Base-by-base conservation (phyloP, 2,888 invertebrate genomes). In the Loripinus fragilis region DNA sequence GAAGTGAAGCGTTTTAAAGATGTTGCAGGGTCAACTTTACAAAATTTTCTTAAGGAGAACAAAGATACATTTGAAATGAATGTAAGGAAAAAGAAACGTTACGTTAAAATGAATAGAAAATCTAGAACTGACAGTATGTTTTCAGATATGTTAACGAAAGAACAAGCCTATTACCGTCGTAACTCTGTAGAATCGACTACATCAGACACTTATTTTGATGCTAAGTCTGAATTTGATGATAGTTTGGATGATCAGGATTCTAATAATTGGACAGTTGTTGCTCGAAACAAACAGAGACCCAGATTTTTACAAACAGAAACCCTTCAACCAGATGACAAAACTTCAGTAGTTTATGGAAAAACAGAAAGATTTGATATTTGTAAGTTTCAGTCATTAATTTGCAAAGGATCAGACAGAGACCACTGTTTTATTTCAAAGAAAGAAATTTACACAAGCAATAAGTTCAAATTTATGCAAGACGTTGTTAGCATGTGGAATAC, bases 401-500 rank as follows among this genome's bases (percentile, higher is more conserved):
- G 28, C 8, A 50, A 55, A 28, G 25, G 48, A 35, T 74, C 73
- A 60, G 64, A 64, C 8, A 76, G 70, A 20, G 71, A 74, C 33
- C 42, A 78, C 15, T 41, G 74, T n/a, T 83, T 81, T 67, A 69
- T 78, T 15, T 35, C 74, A 3, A 65, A 65, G 20, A 71, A 42
- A 17, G 48, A 69, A 10, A 10, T 50, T 8, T 86, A 85, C 60
- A 41, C 30, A 15, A 30, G 64, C 10, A 76, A 80, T 60, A 76
- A 65, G 15, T 35, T 55, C 0, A 41, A 45, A 41, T 80, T 78
- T 41, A 69, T 71, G 48, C 70, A 48, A 12, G 83, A 86, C 66
- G 68, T 85, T 15, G 81, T 83, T 1, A 75, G 79, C 35, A 68
- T 86, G 75, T 86, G 86, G 86, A 86, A 86, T 65, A 86, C 85